These are phyloP conservation scores for Echinometra lucunter DNA, from an alignment of 53 echinoderm and acorn worm genomes.

Conservation along the genomic window DNA sequence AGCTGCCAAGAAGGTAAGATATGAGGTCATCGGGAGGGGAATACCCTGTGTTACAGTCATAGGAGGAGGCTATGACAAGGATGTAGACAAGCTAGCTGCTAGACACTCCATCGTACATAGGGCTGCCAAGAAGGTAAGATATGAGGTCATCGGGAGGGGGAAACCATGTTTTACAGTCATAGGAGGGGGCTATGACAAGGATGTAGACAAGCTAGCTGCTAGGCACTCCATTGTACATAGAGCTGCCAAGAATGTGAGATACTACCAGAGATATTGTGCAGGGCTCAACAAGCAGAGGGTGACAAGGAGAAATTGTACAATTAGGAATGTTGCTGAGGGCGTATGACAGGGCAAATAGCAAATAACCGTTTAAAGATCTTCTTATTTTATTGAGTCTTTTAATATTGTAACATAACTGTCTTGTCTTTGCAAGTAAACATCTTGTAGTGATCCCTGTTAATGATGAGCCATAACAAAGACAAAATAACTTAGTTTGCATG, in stretches of 20 bases:
- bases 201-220: constrained; percentile 77
- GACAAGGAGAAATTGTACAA: too few relatives aligned
- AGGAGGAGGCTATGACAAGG: constrained; percentile 84
- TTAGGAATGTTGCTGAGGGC: too few relatives aligned
- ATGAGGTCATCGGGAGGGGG: constrained; percentile 69
- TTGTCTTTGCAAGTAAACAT: neutral
- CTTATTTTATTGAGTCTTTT: too few relatives aligned
- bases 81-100: constrained; percentile 77
- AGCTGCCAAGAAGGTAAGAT: constrained; percentile 86
- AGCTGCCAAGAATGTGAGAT: constrained; percentile 82
- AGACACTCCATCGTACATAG: constrained; percentile 86
- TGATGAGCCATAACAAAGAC: too few relatives aligned
- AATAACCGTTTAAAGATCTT: neutral
- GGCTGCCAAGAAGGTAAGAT: constrained; percentile 86
- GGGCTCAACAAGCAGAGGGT: too few relatives aligned
- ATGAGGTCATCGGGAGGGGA: constrained; percentile 69
- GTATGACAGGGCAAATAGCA: neutral
- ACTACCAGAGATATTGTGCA: neutral
- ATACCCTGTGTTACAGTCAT: constrained; percentile 83
- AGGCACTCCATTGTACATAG: constrained; percentile 86
- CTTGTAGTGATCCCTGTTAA: too few relatives aligned
- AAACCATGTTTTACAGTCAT: constrained; percentile 83
- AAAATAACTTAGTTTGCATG: too few relatives aligned
- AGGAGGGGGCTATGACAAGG: constrained; percentile 84
- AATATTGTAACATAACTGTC: too few relatives aligned